Conservation (phyloP, 2,888 invertebrate genomes). For the Podabrus alpinus region DNA sequence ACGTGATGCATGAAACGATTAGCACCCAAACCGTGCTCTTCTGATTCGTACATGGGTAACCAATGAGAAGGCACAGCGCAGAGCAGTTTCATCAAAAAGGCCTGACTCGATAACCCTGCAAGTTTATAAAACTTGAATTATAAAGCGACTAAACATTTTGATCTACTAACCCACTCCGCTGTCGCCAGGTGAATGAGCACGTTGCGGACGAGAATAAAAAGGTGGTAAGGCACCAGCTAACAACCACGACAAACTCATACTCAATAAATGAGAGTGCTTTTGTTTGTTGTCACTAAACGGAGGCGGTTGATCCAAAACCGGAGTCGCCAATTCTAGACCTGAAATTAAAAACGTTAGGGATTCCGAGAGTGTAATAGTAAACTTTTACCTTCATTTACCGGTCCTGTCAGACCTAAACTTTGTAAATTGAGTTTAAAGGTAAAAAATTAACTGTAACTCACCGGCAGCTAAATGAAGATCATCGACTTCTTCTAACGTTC, state of each 20-base stretch:
- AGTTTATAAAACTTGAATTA: background rate
- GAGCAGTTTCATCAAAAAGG: conserved; percentile 67
- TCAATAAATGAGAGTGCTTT: conserved; percentile 50
- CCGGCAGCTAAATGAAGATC: conserved; percentile 49
- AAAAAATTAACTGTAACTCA: conserved; percentile 32
- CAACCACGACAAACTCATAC: conserved; percentile 55
- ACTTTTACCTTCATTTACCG: background rate
- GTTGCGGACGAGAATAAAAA: conserved; percentile 51
- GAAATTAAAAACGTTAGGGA: background rate
- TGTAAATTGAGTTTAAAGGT: background rate
- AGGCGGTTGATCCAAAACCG: conserved; percentile 67
- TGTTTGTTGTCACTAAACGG: conserved; percentile 51
- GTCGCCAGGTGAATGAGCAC: conserved; percentile 51
- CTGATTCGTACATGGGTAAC: conserved; percentile 82
- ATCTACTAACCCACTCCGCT: conserved; percentile 47
- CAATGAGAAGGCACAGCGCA: conserved; percentile 80
- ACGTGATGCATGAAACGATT: conserved; percentile 87
- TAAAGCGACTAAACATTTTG: background rate
- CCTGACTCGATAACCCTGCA: conserved; percentile 45
- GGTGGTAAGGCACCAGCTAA: conserved; percentile 53
- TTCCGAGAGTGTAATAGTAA: background rate
- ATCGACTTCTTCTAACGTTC: conserved; percentile 51
- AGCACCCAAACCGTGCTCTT: conserved; percentile 83
- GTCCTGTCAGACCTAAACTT: background rate
- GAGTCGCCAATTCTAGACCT: conserved; percentile 73